Evolutionary conservation across 1,140 invertebrate genomes (phyloP).

Genomic region (Eumaeus atala): DNA sequence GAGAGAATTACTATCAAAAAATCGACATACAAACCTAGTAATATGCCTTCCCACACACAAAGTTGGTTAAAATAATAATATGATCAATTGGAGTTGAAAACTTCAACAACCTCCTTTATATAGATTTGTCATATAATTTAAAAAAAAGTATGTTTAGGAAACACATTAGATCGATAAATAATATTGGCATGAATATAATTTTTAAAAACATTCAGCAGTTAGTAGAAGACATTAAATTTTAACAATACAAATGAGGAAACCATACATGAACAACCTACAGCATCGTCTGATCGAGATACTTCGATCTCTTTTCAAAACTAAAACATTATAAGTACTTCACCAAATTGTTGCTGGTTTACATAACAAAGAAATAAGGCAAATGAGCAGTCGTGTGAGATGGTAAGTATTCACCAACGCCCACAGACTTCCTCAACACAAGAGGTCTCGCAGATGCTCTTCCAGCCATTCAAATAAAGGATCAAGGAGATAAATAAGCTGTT

Average conservation of each 20-base stretch:
- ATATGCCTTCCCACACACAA: background rate
- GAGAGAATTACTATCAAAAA: background rate
- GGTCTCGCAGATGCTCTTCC: no score
- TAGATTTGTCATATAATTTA: background rate
- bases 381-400: no score
- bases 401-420: no score
- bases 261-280: background rate
- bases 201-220: background rate
- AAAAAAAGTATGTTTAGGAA: background rate
- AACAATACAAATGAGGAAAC: background rate
- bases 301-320: background rate
- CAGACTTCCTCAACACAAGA: no score
- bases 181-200: background rate
- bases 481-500: no score
- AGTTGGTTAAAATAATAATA: background rate
- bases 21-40: background rate
- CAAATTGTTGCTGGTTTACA: no score
- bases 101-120: background rate
- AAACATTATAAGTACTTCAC: background rate
- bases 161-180: background rate
- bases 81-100: no score
- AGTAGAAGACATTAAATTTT: background rate
- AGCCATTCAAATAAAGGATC: no score
- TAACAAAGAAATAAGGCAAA: no score
- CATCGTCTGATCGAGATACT: background rate